These are phyloP conservation scores for Rhegmatorhina hoffmannsi DNA, from an alignment of 2,113 vertebrate species.

Conservation along the genomic window DNA sequence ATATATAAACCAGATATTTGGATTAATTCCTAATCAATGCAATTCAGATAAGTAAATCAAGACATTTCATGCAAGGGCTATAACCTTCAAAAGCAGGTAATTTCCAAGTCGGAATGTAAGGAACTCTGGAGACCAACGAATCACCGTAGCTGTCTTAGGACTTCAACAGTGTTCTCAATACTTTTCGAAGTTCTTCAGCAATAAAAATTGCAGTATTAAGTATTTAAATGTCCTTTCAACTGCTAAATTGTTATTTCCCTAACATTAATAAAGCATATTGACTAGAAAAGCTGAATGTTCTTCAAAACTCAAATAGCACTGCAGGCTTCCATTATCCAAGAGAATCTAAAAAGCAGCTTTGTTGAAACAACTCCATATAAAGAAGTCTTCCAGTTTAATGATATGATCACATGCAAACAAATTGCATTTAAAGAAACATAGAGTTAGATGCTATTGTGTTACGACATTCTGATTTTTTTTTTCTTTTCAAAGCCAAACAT, in stretches of 20 bases:
- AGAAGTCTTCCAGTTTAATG: constrained; percentile 61
- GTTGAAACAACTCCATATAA: constrained; percentile 47
- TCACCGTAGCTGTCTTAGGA: neutral
- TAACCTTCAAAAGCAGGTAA: neutral
- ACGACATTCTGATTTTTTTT: constrained; percentile 27
- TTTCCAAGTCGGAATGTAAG: neutral
- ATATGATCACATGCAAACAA: constrained; percentile 56
- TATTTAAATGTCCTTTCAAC: neutral
- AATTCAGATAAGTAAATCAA: neutral
- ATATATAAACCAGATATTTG: neutral
- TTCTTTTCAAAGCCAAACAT: constrained; percentile 64
- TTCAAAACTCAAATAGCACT: neutral
- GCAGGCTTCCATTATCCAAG: constrained; percentile 37
- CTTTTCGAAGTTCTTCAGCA: neutral
- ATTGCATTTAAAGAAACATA: constrained; percentile 48
- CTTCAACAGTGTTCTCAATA: neutral
- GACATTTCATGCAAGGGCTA: neutral
- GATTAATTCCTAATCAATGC: neutral
- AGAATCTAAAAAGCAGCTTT: constrained; percentile 22
- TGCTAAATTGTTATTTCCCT: neutral
- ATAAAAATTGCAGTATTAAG: neutral
- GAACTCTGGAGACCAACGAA: neutral
- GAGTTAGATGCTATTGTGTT: constrained; percentile 40
- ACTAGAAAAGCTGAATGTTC: neutral
- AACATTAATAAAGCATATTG: neutral